Evolutionary conservation across 2,113 vertebrate species (phyloP), one percentile per base, ranked within the genome.

Genomic region (Mola mola): DNA sequence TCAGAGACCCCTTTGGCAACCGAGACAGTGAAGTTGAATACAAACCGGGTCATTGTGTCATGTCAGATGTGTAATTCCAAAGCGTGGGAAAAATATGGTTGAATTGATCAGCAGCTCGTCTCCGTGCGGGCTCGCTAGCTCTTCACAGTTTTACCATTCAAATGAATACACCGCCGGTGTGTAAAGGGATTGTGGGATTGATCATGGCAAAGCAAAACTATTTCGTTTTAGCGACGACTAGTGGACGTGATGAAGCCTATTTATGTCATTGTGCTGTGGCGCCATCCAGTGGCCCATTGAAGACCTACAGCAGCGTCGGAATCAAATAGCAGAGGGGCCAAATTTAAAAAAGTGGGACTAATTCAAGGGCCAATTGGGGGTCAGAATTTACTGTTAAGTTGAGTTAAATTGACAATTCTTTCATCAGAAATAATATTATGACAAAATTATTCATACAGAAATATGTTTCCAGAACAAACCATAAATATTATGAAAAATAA

Each of bases 161-260:
- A 92, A 92, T 84, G 85, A 87, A 86, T 65, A 86, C 88, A 90
- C 81, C 77, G 47, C 77, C 79, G 70, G 57, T 51, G 42, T 34
- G 67, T 7, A 64, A 8, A 61, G 43, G 89, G 75, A 90, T 87
- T 88, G 83, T 89, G 89, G 90, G 90, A 89, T 86, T 75, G 86
- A 85, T 82, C 65, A n/a, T 68, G 24, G 59, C 41, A 47, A 53
- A 24, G 11, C 40, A 21, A 47, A 12, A 4, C 2, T 11, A 15
- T 7, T 28, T 16, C n/a, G 36, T 16, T 78, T 66, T 69, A 75
- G 85, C 84, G 90, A 67, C 86, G 40, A 8, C 86, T 82, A 61
- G 46, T 46, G 91, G 82, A 46, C 62, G 6, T 8, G 0, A 11
- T 0, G 4, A 20, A 5, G 46, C 10, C 0, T 1, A 4, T 4